Base-by-base conservation (phyloP, 2,888 invertebrate genomes). In the Yponomeuta sedellus region DNA sequence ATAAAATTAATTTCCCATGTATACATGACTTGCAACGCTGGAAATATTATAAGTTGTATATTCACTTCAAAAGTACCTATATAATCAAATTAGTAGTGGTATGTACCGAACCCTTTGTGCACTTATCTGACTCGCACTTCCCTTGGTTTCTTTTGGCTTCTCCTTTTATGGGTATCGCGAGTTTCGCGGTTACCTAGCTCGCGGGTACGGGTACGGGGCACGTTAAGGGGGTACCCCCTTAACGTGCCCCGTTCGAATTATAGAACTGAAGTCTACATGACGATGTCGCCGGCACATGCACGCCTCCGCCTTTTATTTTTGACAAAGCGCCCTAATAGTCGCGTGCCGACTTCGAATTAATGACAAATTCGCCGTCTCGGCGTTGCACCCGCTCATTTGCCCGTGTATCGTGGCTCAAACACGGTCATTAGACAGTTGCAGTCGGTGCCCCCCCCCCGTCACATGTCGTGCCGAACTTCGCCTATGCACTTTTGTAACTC, bases 341-440 rank as follows among this genome's bases (percentile, higher is more conserved):
- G 90, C 90, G 90, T 90, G 90, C 78, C 75, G 78, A 80, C 73
- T 74, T 75, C 82, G 85, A 86, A 88, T 89, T 90, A 90, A 88
- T 86, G 89, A 88, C 80, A 78, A 83, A 81, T 83, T 80, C 81
- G 79, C 78, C 81, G 87, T 80, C 86, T 82, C 85, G 84, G 82
- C 80, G 78, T 80, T 28, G 44, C 81, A 86, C 85, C 86, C 84
- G 86, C 84, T 88, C 86, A 86, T 89, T 88, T 83, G 78, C 75
- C 72, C 77, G 81, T 80, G 79, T 80, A 80, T 81, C 78, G 78
- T 72, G 71, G 80, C 80, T 82, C 77, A 85, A 88, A 84, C 85
- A 88, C 83, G 78, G 83, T 87, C 84, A 90, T 89, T 90, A 89
- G 89, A 88, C 85, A 88, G 83, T 77, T 81, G 85, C 85, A 85